A percentile compares a stretch with the other conserved stretches of the same genome.
Evolutionary conservation across 1,140 invertebrate species (phyloP).

Genomic region (Eubasilissa regina): DNA sequence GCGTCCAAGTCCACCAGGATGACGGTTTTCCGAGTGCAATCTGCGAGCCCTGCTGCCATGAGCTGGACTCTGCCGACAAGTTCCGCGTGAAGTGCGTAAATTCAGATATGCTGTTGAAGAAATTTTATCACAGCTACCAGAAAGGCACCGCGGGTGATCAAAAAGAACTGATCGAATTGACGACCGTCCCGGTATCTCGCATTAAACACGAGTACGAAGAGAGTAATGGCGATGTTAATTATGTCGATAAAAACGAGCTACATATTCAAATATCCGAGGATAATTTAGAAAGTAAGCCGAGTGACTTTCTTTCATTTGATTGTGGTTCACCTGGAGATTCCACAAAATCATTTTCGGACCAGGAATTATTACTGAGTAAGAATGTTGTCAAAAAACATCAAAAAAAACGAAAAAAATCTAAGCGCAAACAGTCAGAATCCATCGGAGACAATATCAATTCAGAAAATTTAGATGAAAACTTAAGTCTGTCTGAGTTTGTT

Average conservation of each 20-base stretch:
- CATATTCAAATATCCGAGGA: background rate
- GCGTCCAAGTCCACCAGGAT: background rate
- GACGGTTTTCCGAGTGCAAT: slow-evolving; percentile 25
- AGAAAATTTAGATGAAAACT: background rate
- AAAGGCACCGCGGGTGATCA: background rate
- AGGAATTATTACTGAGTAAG: slow-evolving; percentile 3
- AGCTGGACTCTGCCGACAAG: slow-evolving; percentile 33
- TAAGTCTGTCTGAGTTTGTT: background rate
- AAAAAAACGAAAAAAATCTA: slow-evolving; percentile 26
- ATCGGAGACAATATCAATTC: background rate
- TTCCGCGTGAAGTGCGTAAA: slow-evolving; percentile 31
- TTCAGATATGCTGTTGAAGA: slow-evolving; percentile 24
- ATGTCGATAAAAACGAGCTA: background rate
- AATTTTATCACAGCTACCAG: background rate
- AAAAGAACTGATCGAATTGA: background rate
- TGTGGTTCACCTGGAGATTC: background rate
- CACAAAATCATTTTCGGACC: slow-evolving; percentile 5
- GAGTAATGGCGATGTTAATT: background rate
- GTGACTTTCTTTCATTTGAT: background rate
- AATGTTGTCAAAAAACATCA: background rate
- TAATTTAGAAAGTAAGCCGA: background rate
- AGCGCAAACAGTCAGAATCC: background rate
- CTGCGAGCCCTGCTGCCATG: slow-evolving; percentile 12
- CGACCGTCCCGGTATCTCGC: background rate
- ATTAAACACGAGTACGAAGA: slow-evolving; percentile 5